Evolutionary conservation across 92 coral and sea anemone species (phyloP).

Genomic region (Epizoanthus fatuus): DNA sequence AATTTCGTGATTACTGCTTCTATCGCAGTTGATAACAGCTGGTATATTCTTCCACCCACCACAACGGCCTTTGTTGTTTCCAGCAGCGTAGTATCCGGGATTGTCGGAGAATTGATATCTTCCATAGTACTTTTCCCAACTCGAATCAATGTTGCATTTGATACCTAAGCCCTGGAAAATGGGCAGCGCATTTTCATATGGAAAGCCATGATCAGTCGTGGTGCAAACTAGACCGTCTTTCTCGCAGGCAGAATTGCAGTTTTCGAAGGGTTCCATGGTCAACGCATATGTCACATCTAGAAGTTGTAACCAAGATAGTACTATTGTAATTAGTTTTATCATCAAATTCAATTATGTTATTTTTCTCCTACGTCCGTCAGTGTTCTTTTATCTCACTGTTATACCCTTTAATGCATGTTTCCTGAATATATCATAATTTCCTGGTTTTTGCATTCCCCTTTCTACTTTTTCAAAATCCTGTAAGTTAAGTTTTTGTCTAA

Average conservation of each 20-base stretch:
- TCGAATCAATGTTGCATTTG: not conserved
- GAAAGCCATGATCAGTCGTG: constrained; percentile 27
- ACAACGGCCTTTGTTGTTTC: not conserved
- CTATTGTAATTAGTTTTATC: too few relatives aligned
- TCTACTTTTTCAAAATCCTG: too few relatives aligned
- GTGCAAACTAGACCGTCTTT: constrained; percentile 1
- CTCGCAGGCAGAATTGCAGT: constrained; percentile 22
- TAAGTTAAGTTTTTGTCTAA: too few relatives aligned
- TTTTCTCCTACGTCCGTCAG: too few relatives aligned
- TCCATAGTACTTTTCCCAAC: constrained; percentile 12
- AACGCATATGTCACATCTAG: not conserved
- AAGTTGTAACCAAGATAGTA: not conserved
- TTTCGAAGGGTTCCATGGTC: constrained; percentile 3
- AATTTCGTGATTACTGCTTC: not conserved
- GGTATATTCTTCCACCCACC: constrained; percentile 23
- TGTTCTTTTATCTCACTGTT: too few relatives aligned
- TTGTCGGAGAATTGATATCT: constrained; percentile 30
- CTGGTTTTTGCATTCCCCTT: too few relatives aligned
- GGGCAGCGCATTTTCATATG: constrained; percentile 7
- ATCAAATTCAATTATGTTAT: too few relatives aligned
- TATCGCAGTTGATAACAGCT: constrained; percentile 25
- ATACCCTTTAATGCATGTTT: too few relatives aligned
- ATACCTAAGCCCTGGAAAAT: not conserved
- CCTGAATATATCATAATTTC: too few relatives aligned
- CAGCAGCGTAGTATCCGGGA: constrained; percentile 3